These are phyloP conservation scores for Amyelois transitella DNA, from an alignment of 1,140 invertebrate species.

Conservation along the genomic window DNA sequence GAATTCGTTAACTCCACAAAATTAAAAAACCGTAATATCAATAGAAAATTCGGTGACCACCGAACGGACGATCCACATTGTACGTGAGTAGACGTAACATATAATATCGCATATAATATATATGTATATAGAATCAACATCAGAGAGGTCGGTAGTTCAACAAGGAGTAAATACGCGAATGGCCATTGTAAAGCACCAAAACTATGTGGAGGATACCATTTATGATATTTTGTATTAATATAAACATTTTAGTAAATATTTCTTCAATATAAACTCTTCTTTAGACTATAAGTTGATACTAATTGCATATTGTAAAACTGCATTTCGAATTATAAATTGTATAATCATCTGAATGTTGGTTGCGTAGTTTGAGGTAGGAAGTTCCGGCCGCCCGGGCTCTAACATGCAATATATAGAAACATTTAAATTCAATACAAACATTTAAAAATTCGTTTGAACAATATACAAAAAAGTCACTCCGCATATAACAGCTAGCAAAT, in stretches of 20 bases:
- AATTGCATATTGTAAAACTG: constrained; percentile 65
- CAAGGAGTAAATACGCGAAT: constrained; percentile 61
- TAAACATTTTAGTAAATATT: constrained; percentile 71
- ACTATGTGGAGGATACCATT: constrained; percentile 43
- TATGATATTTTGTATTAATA: constrained; percentile 44
- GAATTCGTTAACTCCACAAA: constrained; percentile 37
- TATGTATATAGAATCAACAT: constrained; percentile 34
- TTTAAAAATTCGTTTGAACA: constrained; percentile 69
- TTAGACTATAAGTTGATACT: constrained; percentile 57
- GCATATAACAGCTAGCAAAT: constrained; percentile 67
- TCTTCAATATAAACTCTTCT: constrained; percentile 70
- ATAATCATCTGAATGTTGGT: constrained; percentile 55
- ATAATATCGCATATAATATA: constrained; percentile 30
- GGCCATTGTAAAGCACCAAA: constrained; percentile 60
- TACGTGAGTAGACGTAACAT: constrained; percentile 14
- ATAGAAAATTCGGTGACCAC: constrained; percentile 40
- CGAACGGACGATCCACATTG: constrained; percentile 4
- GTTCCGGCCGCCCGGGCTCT: constrained; percentile 40
- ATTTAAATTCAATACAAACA: constrained; percentile 48
- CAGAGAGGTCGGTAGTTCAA: constrained; percentile 43
- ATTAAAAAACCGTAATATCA: constrained; percentile 54
- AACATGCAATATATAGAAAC: constrained; percentile 49
- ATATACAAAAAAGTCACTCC: constrained; percentile 68
- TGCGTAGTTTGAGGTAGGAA: constrained; percentile 71
- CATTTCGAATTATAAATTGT: constrained; percentile 59